Evolutionary conservation across 2,113 vertebrate genomes (phyloP).

Genomic region (Cisticola juncidis): DNA sequence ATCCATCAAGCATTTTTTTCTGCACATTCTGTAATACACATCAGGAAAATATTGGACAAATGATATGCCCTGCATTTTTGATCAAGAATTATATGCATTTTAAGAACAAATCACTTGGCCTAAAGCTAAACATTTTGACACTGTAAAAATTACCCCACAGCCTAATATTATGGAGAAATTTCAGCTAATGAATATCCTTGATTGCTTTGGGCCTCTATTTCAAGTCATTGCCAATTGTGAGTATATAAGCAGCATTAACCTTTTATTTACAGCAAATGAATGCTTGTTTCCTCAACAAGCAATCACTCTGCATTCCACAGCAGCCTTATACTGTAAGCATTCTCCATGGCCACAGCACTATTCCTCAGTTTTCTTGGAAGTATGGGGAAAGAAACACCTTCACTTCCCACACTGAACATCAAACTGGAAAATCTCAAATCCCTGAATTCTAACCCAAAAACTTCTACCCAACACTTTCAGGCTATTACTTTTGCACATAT

Average conservation of each 20-base stretch:
- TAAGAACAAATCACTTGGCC: not conserved
- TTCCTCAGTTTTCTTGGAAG: not conserved
- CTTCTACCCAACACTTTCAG: not conserved
- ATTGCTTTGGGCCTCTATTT: not conserved
- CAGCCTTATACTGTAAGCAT: not conserved
- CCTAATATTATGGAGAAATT: not conserved
- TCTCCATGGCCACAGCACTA: not conserved
- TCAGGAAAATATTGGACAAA: not conserved
- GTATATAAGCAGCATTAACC: not conserved
- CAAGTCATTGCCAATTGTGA: not conserved
- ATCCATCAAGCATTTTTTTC: not conserved
- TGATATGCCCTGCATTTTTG: not conserved
- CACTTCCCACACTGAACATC: not conserved
- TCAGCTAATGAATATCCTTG: not conserved
- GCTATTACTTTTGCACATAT: not conserved
- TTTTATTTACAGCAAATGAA: not conserved
- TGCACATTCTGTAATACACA: not conserved
- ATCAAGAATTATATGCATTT: not conserved
- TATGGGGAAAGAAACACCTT: not conserved
- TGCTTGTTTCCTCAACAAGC: not conserved
- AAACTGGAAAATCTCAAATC: not conserved
- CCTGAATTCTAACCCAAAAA: not conserved
- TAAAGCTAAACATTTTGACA: not conserved
- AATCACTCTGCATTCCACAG: not conserved
- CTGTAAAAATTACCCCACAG: not conserved